These are phyloP conservation scores for Gymnothorax javanicus DNA, from an alignment of 2,797 vertebrate species.

Conservation along the genomic window DNA sequence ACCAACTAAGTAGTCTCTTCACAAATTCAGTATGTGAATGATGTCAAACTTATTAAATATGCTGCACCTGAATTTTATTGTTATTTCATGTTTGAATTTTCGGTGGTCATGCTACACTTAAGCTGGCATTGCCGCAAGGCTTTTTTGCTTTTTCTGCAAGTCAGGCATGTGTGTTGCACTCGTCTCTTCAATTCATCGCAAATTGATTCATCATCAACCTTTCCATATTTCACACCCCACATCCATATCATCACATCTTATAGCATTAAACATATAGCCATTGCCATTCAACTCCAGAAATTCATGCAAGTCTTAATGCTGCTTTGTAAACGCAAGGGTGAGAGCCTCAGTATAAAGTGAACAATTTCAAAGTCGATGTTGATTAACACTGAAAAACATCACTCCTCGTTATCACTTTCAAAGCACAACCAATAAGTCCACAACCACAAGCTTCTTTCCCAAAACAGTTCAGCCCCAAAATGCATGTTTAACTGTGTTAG, in stretches of 20 bases:
- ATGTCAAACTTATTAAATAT: no score
- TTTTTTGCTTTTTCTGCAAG: neutral
- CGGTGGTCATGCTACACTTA: no score
- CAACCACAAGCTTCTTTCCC: neutral
- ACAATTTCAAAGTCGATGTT: neutral
- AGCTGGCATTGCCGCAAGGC: no score
- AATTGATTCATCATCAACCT: neutral
- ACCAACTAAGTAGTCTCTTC: no score
- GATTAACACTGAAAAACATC: neutral
- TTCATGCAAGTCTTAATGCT: neutral
- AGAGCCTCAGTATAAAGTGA: neutral
- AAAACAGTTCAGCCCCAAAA: neutral
- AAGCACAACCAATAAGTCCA: neutral
- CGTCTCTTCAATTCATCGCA: neutral
- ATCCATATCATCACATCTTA: neutral
- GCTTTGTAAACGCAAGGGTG: slow-evolving; percentile 4
- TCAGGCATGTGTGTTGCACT: neutral
- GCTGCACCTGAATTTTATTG: no score
- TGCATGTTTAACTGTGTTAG: neutral
- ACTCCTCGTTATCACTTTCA: neutral
- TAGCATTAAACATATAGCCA: neutral
- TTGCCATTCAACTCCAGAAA: neutral
- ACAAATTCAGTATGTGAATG: no score
- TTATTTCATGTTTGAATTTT: no score
- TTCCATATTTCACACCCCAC: neutral